Base-by-base conservation (phyloP, 2,888 invertebrate genomes). In the Rhyacophila evoluta region DNA sequence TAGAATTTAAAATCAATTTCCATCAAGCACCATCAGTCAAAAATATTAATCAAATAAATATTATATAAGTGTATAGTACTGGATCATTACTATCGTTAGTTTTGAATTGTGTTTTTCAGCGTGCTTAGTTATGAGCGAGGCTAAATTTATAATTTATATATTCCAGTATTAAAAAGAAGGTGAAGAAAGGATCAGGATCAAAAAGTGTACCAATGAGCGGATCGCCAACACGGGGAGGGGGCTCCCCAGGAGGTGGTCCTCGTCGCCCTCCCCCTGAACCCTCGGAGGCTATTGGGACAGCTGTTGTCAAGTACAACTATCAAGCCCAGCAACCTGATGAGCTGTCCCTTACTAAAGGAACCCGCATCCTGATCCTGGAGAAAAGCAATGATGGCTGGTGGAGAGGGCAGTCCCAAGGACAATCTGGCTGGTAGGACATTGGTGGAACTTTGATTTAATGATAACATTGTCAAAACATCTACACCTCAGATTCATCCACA, bases 331-430 rank as follows among this genome's bases (percentile, higher is more conserved):
- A 98, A 87, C 94, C 97, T 1, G 99, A 99, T 86, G 99, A 99
- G 87, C 90, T 99, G 76, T 94, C 97, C 0, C 91, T 99, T 82
- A 94, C 95, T 68, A 99, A 99, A 90, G 98, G 98, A 83, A 97
- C 97, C 77, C 91, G 96, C 84, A 97, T 99, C 83, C 92, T 96
- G 81, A 99, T 99, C 83, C 90, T 99, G 83, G 99, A 99, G 89
- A 99, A 99, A 89, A 98, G 98, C 84, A 98, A 98, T 84, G 99
- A 99, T 88, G 98, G 97, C 81, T 99, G 99, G 99, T 99, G 99
- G 99, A 93, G 98, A 85, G 99, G 99, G 73, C 96, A 96, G 88
- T 90, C 89, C 82, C 89, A 92, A 88, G 87, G 88, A 79, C 89
- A 92, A 85, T 86, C 89, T 83, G 87, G 92, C 84, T 87, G 92